Evolutionary conservation across 2,888 invertebrate genomes (phyloP).

Genomic region (Drosophila yooni): DNA sequence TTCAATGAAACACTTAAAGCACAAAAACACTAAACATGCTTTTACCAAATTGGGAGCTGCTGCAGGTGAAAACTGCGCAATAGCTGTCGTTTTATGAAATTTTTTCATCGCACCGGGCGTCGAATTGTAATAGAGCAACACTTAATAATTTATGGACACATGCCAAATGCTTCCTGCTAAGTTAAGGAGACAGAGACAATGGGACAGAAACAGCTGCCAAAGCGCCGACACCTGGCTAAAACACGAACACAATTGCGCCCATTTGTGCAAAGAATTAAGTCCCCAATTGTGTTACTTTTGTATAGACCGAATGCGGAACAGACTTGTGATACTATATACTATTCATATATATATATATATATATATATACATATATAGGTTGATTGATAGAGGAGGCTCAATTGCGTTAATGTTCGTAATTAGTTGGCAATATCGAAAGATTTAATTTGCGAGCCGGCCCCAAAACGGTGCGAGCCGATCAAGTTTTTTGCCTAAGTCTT

Average conservation of each 20-base stretch:
- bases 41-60: slow-evolving; percentile 51
- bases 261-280: slow-evolving; percentile 75
- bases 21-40: slow-evolving; percentile 47
- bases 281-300: slow-evolving; percentile 46
- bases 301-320: slow-evolving; percentile 44
- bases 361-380: not conserved
- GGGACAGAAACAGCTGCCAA: slow-evolving; percentile 70
- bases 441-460: slow-evolving; percentile 53
- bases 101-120: slow-evolving; percentile 24
- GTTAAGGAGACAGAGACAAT: slow-evolving; percentile 53
- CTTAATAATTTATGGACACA: slow-evolving; percentile 63
- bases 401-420: slow-evolving; percentile 76
- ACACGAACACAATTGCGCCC: slow-evolving; percentile 45
- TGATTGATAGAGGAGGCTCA: slow-evolving; percentile 49
- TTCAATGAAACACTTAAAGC: slow-evolving; percentile 31
- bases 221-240: slow-evolving; percentile 57
- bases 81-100: slow-evolving; percentile 15
- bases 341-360: not conserved
- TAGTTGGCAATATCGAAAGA: slow-evolving; percentile 73
- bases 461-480: slow-evolving; percentile 54
- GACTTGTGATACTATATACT: not conserved
- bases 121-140: slow-evolving; percentile 51
- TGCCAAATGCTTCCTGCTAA: slow-evolving; percentile 68
- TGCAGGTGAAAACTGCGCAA: slow-evolving; percentile 59
- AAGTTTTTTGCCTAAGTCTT: slow-evolving; percentile 75